Conservation (phyloP, 2,888 invertebrate genomes). For the Leucania comma region DNA sequence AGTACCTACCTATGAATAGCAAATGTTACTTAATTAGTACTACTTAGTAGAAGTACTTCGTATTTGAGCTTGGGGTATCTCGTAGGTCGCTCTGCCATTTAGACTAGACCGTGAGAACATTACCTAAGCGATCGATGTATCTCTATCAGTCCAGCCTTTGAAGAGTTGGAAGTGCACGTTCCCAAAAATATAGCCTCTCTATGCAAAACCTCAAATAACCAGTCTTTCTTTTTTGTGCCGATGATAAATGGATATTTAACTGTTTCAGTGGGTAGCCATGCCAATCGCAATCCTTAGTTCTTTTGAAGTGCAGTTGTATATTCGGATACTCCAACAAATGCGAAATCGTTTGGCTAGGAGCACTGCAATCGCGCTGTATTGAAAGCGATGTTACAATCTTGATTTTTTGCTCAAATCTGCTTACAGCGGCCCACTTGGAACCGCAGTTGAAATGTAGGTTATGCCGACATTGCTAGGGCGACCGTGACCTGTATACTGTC, state of each 20-base stretch:
- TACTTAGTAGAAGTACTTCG: no score
- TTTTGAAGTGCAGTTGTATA: neutral
- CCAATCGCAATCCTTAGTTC: no score
- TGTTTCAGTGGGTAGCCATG: neutral
- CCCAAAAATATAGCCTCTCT: neutral
- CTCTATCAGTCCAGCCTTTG: neutral
- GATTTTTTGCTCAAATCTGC: neutral
- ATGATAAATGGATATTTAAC: neutral
- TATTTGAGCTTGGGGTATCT: neutral
- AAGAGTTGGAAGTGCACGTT: neutral
- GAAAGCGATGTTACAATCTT: no score
- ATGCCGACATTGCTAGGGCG: slow-evolving; percentile 4
- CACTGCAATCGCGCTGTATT: neutral
- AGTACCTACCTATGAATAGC: slow-evolving; percentile 4
- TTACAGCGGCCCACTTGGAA: neutral
- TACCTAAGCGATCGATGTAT: slow-evolving; percentile 16
- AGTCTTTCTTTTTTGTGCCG: neutral
- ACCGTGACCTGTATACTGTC: slow-evolving; percentile 26
- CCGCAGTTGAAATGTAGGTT: slow-evolving; percentile 1
- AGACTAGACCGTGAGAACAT: slow-evolving; percentile 2
- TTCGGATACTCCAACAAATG: neutral
- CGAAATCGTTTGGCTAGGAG: neutral
- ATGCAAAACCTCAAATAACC: neutral
- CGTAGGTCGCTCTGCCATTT: neutral
- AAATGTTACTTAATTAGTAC: neutral